A percentile compares a stretch with the other conserved stretches of the same genome.
Conservation (phyloP, 2,888 invertebrate species). For the Mesorhabditis spiculigera region DNA sequence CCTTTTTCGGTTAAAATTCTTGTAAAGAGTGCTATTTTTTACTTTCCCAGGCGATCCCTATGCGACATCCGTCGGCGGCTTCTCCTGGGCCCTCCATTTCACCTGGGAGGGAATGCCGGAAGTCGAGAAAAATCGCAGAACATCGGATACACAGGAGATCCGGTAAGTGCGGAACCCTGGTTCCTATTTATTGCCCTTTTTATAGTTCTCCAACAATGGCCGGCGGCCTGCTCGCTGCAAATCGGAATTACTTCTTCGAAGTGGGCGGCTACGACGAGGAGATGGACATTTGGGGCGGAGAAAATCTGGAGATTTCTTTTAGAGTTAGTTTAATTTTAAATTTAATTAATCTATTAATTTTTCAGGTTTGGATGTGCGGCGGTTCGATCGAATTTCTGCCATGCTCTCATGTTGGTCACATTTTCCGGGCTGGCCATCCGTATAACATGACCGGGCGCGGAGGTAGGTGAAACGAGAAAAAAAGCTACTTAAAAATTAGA, state of each 20-base stretch:
- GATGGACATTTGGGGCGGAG: constrained; percentile 98
- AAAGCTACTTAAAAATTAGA: background rate
- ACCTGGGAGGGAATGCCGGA: constrained; percentile 71
- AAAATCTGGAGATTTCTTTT: constrained; percentile 95
- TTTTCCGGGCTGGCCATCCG: constrained; percentile 82
- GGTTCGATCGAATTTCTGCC: constrained; percentile 88
- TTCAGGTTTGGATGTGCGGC: constrained; percentile 74
- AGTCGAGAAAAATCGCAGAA: constrained; percentile 66
- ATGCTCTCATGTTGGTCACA: constrained; percentile 91
- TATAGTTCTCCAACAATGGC: constrained; percentile 89
- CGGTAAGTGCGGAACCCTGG: constrained; percentile 9
- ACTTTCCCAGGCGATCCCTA: constrained; percentile 23
- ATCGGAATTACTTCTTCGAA: constrained; percentile 89
- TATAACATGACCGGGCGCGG: constrained; percentile 67
- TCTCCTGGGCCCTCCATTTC: constrained; percentile 64
- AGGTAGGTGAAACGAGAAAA: background rate
- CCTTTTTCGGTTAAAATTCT: background rate
- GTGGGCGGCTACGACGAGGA: constrained; percentile 73
- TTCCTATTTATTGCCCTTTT: background rate
- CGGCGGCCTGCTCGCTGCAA: constrained; percentile 92
- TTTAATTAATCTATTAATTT: constrained; percentile 63
- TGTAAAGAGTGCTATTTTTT: background rate
- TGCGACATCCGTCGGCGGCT: constrained; percentile 41
- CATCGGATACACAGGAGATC: constrained; percentile 28
- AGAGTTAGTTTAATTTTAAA: constrained; percentile 69